Evolutionary conservation across 1,140 invertebrate genomes (phyloP).

Genomic region (Hycleus cichorii): DNA sequence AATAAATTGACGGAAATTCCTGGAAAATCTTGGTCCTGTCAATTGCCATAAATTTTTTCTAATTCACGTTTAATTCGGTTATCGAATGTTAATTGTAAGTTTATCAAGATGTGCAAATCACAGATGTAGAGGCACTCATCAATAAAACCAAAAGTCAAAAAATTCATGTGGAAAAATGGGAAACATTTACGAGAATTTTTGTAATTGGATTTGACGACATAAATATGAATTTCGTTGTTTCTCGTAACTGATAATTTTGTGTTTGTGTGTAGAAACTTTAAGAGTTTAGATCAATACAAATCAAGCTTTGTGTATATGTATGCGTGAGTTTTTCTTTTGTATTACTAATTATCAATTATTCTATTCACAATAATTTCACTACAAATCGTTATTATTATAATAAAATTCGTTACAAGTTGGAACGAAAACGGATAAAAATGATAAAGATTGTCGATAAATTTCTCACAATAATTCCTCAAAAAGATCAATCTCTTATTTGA

Average conservation of each 20-base stretch:
- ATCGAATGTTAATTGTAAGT: not conserved
- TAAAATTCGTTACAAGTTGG: no score
- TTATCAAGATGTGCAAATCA: slow-evolving; percentile 20
- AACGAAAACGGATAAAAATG: no score
- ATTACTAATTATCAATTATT: no score
- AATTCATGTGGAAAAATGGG: slow-evolving; percentile 1
- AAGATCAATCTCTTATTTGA: no score
- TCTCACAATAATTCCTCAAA: not conserved
- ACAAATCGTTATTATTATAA: no score
- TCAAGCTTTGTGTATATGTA: not conserved
- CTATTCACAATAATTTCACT: no score
- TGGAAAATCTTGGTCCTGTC: no score
- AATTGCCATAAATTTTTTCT: no score
- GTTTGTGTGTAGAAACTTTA: not conserved
- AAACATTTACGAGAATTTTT: slow-evolving; percentile 2
- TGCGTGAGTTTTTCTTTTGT: no score
- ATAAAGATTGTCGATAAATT: slow-evolving; percentile 9
- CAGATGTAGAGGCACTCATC: slow-evolving; percentile 25
- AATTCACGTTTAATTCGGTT: slow-evolving; percentile 15
- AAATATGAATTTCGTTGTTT: slow-evolving; percentile 4
- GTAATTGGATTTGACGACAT: not conserved
- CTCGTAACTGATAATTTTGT: not conserved
- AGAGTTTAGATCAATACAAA: not conserved
- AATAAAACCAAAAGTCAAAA: not conserved
- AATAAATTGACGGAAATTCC: no score